Base-by-base conservation (phyloP, 2,888 invertebrate species). In the Entomobrya multifasciata region DNA sequence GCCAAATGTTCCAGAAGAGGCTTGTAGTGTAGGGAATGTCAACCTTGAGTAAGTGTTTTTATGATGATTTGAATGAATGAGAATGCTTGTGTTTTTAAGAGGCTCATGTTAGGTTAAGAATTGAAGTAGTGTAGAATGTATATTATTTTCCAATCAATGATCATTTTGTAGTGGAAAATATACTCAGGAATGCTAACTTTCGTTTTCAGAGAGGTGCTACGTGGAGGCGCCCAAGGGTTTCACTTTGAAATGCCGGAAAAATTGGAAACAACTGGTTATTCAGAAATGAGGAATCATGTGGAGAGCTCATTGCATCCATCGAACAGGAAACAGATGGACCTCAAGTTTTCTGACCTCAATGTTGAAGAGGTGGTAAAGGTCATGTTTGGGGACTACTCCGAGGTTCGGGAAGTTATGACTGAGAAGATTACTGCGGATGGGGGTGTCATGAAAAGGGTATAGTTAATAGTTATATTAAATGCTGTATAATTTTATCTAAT, bases 371-470 rank as follows among this genome's bases (percentile, higher is more conserved):
- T 5, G 0, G 13, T 57, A 2, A 36, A 15, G 11, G 44, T 25
- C 0, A 83, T 83, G 83, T 49, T 83, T 47, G 83, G 83, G 0
- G 83, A 83, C 47, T 83, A 13, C 25, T 20, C 20, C 0, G 67
- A 80, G 0, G 22, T 83, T 25, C 76, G 76, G 15, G 25, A 27
- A 0, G 6, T 76, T n/a, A 83, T 83, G 83, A 13, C 20, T 36
- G 17, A 30, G 8, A 1, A 20, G 0, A 13, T 82, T 0, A 20
- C 30, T 17, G 22, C 8, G 1, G 72, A 78, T 30, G 86, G 78
- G 0, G 27, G 44, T 8, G n/a, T 88, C 6, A 79, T 83, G 60
- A 86, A 86, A 41, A 15, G 67, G 25, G 87, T 84, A 57, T 57
- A 52, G 0, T n/a, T n/a, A n/a, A n/a, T n/a, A n/a, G n/a, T n/a